These are phyloP conservation scores for Gracilinanus agilis DNA, from an alignment of 2,113 vertebrate species.

Conservation along the genomic window DNA sequence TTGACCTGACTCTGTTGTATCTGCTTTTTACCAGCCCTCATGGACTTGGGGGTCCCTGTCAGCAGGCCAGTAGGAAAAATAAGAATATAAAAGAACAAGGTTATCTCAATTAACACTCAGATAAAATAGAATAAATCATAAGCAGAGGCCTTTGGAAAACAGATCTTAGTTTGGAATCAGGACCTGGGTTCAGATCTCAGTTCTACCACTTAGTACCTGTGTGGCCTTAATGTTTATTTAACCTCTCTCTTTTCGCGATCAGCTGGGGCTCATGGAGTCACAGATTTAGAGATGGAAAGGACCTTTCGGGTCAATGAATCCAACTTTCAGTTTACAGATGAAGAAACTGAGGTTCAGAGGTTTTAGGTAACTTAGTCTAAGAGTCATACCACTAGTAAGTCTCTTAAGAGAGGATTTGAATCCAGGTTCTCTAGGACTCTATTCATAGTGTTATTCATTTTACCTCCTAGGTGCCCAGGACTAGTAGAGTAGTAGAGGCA, in stretches of 20 bases:
- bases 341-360: background rate
- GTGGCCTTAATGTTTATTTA: background rate
- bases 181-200: too few species aligned
- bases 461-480: background rate
- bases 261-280: background rate
- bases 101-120: background rate
- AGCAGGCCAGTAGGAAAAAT: background rate
- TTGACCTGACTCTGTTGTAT: background rate
- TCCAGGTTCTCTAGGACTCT: background rate
- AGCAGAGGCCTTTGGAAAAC: too few species aligned
- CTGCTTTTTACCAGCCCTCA: background rate
- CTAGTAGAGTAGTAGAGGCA: background rate
- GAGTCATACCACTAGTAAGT: background rate
- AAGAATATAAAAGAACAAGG: background rate
- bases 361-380: background rate
- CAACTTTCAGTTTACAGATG: background rate
- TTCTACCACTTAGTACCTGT: background rate
- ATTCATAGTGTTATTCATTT: background rate
- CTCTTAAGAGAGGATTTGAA: background rate
- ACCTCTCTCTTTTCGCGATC: background rate
- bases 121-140: background rate
- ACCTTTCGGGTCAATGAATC: background rate
- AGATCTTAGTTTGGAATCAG: too few species aligned
- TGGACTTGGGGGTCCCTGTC: too few species aligned
- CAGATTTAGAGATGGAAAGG: background rate